These are phyloP conservation scores for Trisateles emortualis DNA, from an alignment of 2,888 invertebrate species.

Conservation along the genomic window DNA sequence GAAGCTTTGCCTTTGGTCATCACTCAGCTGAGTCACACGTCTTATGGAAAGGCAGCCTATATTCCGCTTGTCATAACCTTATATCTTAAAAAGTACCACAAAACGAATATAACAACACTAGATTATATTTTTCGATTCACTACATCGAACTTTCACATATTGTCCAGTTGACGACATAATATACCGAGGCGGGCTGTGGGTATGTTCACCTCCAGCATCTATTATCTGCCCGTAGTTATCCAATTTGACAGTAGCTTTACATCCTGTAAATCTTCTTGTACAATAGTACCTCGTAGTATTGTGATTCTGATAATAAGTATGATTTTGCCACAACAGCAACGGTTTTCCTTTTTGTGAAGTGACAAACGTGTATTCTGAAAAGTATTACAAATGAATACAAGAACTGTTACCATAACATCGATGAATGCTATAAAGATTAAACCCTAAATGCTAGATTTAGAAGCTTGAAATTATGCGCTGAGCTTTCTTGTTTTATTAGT, in stretches of 20 bases:
- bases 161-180: not conserved
- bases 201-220: not conserved
- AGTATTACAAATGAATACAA: too few species aligned
- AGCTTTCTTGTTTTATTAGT: too few species aligned
- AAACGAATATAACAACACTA: too few species aligned
- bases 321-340: conserved; percentile 25
- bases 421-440: too few species aligned
- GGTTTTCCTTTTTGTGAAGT: conserved; percentile 16
- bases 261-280: conserved; percentile 31
- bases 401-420: too few species aligned
- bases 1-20: too few species aligned
- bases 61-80: too few species aligned
- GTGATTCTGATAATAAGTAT: conserved; percentile 29
- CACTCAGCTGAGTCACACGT: too few species aligned
- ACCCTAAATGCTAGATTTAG: too few species aligned
- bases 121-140: not conserved
- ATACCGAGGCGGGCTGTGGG: not conserved
- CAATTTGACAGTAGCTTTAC: conserved; percentile 50
- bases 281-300: conserved; percentile 18
- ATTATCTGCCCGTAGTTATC: conserved; percentile 29
- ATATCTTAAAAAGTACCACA: too few species aligned
- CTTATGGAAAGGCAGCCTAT: too few species aligned
- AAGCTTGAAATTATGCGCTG: too few species aligned
- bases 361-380: conserved; percentile 15
- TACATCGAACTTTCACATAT: not conserved